A percentile compares a stretch with the other conserved stretches of the same genome.
These are phyloP conservation scores for Phengaris arion DNA, from an alignment of 2,888 invertebrate genomes.

Conservation along the genomic window DNA sequence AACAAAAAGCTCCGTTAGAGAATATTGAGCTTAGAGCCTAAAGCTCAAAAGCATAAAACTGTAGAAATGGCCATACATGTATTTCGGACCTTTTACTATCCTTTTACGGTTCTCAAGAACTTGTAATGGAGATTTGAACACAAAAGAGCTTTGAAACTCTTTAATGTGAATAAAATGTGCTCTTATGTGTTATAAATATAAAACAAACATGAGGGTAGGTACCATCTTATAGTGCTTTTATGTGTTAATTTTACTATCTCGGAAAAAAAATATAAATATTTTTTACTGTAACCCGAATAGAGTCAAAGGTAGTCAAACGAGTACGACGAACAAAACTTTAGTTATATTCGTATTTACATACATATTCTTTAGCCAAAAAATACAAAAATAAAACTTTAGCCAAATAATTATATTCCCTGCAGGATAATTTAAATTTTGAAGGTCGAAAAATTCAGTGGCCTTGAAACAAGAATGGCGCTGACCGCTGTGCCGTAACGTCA, in stretches of 20 bases:
- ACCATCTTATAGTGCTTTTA: neutral
- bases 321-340: too few relatives aligned
- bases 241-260: neutral
- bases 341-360: too few relatives aligned
- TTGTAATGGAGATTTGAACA: neutral
- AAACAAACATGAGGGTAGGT: neutral
- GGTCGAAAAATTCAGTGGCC: neutral
- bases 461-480: slow-evolving; percentile 3
- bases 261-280: too few relatives aligned
- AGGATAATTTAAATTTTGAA: neutral
- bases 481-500: neutral
- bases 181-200: too few relatives aligned
- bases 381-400: too few relatives aligned
- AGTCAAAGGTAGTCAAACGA: too few relatives aligned
- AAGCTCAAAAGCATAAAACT: slow-evolving; percentile 15
- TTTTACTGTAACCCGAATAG: too few relatives aligned
- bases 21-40: slow-evolving; percentile 1
- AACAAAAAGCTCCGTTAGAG: slow-evolving; percentile 2
- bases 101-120: neutral
- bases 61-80: neutral
- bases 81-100: neutral
- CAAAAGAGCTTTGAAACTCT: neutral
- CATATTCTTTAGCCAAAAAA: too few relatives aligned
- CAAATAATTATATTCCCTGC: neutral
- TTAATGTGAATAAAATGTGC: neutral